Percentiles rank a stretch among this genome's conserved stretches.
phyloP scores from a whole-genome alignment of 2,797 vertebrate genomes.

The Enteromius unitaeniatus region DNA sequence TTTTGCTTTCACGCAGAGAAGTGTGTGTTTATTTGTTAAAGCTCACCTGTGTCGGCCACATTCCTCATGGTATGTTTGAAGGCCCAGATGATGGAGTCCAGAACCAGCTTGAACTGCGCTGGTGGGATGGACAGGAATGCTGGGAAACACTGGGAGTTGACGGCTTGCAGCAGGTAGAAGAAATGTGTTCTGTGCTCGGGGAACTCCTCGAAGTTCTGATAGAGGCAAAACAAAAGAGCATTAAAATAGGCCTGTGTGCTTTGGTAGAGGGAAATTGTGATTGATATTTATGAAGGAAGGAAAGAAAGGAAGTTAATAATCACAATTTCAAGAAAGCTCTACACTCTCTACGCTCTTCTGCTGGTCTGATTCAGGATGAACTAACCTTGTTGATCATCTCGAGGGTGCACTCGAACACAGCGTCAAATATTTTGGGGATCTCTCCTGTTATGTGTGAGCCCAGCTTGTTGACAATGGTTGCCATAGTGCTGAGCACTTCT shows the following conservation, averaged over 20 bases:
- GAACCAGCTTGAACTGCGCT: slow-evolving; percentile 96
- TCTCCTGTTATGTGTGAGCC: slow-evolving; percentile 89
- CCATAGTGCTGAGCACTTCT: slow-evolving; percentile 93
- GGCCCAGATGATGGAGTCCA: slow-evolving; percentile 99
- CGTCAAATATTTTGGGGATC: slow-evolving; percentile 94
- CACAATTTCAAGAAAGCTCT: neutral
- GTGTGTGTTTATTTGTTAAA: neutral
- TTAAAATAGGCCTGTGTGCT: neutral
- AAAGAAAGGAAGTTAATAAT: too few species aligned
- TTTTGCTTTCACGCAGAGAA: neutral
- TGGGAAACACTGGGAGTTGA: slow-evolving; percentile 98
- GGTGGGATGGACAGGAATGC: slow-evolving; percentile 98
- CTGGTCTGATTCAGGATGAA: neutral
- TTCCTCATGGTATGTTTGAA: slow-evolving; percentile 99
- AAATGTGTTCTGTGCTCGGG: slow-evolving; percentile 99
- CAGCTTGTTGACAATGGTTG: slow-evolving; percentile 90
- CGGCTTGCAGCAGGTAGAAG: slow-evolving; percentile 97
- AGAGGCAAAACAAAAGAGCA: neutral
- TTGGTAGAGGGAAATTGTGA: neutral
- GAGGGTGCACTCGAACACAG: slow-evolving; percentile 91
- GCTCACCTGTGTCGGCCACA: slow-evolving; percentile 96
- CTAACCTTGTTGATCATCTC: slow-evolving; percentile 94
- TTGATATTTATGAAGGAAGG: too few species aligned
- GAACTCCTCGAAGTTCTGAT: slow-evolving; percentile 96
- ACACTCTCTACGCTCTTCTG: neutral